Evolutionary conservation across 2,888 invertebrate genomes (phyloP).

Genomic region (Flexamia atlantica): DNA sequence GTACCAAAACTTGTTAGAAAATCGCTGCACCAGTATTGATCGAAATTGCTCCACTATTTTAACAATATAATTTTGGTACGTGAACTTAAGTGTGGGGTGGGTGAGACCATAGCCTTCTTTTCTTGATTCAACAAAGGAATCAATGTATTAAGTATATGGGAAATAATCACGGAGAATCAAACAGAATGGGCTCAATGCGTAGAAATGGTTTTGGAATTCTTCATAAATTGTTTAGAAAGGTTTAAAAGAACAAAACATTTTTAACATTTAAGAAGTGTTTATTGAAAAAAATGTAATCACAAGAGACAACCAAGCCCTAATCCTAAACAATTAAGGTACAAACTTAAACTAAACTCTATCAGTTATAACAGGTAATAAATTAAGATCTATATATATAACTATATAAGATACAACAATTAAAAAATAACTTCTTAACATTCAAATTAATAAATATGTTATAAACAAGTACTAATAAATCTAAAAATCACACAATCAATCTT

Average conservation of each 20-base stretch:
- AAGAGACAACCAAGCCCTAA: slow-evolving; percentile 54
- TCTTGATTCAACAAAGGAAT: too few relatives aligned
- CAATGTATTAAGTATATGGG: too few relatives aligned
- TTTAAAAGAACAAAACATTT: background rate
- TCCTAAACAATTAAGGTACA: slow-evolving; percentile 57
- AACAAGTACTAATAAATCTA: slow-evolving; percentile 53
- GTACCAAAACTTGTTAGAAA: too few relatives aligned
- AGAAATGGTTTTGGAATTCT: too few relatives aligned
- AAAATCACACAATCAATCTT: slow-evolving; percentile 53
- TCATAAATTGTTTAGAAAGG: too few relatives aligned
- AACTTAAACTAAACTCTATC: slow-evolving; percentile 43
- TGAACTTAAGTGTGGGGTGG: too few relatives aligned
- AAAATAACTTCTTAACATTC: slow-evolving; percentile 44
- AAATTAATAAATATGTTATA: slow-evolving; percentile 46
- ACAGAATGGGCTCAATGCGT: too few relatives aligned
- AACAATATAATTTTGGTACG: too few relatives aligned
- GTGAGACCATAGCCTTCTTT: too few relatives aligned
- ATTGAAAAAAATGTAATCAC: slow-evolving; percentile 57
- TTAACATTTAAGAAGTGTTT: slow-evolving; percentile 50
- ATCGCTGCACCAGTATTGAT: too few relatives aligned
- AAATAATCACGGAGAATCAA: too few relatives aligned
- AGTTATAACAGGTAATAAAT: slow-evolving; percentile 46
- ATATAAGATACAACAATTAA: slow-evolving; percentile 52
- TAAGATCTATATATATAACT: slow-evolving; percentile 49
- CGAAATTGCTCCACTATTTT: too few relatives aligned